phyloP scores from a whole-genome alignment of 2,113 vertebrate species.

The Seriola dumerili region DNA sequence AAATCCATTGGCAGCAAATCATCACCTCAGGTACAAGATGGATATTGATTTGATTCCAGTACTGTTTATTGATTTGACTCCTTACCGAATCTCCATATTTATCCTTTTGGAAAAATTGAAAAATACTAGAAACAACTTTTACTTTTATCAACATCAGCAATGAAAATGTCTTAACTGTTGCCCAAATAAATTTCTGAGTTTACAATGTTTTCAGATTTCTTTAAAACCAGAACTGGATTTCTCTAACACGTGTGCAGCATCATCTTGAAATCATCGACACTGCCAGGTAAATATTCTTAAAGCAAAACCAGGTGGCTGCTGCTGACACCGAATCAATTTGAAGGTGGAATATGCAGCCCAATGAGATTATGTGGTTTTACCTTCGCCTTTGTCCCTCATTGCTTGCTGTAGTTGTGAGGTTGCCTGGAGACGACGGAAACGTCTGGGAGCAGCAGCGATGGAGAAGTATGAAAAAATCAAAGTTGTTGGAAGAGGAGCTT shows the following conservation, averaged over 20 bases:
- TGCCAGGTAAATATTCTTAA: constrained; percentile 14
- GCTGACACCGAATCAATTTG: constrained; percentile 9
- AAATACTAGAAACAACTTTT: background rate
- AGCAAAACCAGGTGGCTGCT: constrained; percentile 12
- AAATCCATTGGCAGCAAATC: background rate
- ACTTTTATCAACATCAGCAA: no score
- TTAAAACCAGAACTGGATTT: background rate
- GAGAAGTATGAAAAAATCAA: constrained; percentile 99
- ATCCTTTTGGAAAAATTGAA: background rate
- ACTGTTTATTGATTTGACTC: constrained; percentile 18
- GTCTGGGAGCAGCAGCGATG: constrained; percentile 79
- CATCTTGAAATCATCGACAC: background rate
- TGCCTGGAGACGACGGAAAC: constrained; percentile 84
- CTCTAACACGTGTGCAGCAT: background rate
- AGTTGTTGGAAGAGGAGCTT: constrained; percentile 97
- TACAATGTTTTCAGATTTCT: background rate
- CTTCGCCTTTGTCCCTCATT: constrained; percentile 65
- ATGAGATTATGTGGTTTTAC: background rate
- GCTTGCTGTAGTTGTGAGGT: constrained; percentile 76
- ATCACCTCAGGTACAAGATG: background rate
- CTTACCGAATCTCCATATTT: background rate
- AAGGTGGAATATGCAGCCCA: constrained; percentile 33
- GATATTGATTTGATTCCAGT: constrained; percentile 25
- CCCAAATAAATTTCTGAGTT: background rate
- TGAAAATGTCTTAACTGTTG: background rate